Conservation (phyloP, 2,113 vertebrate species). For the Lophotis ruficrista region DNA sequence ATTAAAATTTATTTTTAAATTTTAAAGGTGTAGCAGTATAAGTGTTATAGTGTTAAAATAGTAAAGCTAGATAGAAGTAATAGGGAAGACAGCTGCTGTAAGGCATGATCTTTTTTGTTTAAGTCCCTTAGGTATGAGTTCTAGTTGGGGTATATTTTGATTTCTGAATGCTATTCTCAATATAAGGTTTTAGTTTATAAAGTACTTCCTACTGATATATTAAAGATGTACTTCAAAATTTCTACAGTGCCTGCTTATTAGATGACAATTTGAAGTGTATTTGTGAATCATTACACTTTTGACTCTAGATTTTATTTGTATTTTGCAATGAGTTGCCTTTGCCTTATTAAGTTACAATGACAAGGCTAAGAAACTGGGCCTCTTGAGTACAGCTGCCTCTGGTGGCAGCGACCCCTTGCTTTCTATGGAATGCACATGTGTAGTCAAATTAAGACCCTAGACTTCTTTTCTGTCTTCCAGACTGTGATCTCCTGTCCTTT, state of each 20-base stretch:
- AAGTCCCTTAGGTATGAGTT: not conserved
- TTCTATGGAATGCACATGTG: not conserved
- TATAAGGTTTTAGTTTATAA: not conserved
- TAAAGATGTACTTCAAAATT: not conserved
- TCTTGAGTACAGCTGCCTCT: not conserved
- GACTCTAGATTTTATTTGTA: not conserved
- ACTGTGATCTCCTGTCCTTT: not conserved
- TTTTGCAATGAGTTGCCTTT: not conserved
- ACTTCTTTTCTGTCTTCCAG: not conserved
- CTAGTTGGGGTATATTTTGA: not conserved
- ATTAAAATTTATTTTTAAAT: not conserved
- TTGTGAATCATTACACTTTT: not conserved
- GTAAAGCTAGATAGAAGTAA: not conserved
- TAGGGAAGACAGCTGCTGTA: not conserved
- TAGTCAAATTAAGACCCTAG: not conserved
- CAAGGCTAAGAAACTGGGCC: not conserved
- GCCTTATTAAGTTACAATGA: not conserved
- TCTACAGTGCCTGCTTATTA: not conserved
- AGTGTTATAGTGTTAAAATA: not conserved
- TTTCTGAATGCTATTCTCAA: not conserved
- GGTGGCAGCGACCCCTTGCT: not conserved
- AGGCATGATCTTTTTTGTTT: not conserved
- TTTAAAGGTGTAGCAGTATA: not conserved
- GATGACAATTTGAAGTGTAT: not conserved
- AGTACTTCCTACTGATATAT: not conserved